phyloP scores from a whole-genome alignment of 2,797 vertebrate genomes.

The Cossypha niveicapilla region DNA sequence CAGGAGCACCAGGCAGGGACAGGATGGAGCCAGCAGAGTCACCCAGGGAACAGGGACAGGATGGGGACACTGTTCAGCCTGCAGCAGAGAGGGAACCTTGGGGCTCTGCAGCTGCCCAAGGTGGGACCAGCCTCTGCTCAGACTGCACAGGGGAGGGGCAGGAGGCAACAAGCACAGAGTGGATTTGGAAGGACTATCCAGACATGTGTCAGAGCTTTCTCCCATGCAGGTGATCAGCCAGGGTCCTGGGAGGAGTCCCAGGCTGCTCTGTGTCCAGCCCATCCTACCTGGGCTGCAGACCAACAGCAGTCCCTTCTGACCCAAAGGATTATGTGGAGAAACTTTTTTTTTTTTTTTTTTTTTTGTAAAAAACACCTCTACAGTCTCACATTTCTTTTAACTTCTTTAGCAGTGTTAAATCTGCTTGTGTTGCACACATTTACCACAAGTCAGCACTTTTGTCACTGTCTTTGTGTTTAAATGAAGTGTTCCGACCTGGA shows the following conservation, averaged over 20 bases:
- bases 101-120: neutral
- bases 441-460: conserved; percentile 56
- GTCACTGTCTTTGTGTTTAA: conserved; percentile 59
- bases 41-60: neutral
- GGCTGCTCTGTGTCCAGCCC: neutral
- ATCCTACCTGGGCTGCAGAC: neutral
- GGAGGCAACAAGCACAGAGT: neutral
- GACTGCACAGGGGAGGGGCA: neutral
- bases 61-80: fast-evolving
- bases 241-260: neutral
- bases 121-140: neutral
- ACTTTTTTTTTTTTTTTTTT: neutral
- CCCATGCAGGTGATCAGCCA: fast-evolving
- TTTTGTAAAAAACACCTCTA: neutral
- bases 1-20: neutral
- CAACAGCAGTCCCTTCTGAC: neutral
- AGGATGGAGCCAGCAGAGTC: no score
- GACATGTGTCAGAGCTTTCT: neutral
- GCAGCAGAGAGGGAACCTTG: no score
- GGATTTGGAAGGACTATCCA: neutral
- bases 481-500: conserved; percentile 52
- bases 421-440: neutral
- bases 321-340: neutral
- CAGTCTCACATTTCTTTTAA: neutral
- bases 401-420: neutral